Evolutionary conservation across 1,140 invertebrate species (phyloP).

Genomic region (Apis cerana): DNA sequence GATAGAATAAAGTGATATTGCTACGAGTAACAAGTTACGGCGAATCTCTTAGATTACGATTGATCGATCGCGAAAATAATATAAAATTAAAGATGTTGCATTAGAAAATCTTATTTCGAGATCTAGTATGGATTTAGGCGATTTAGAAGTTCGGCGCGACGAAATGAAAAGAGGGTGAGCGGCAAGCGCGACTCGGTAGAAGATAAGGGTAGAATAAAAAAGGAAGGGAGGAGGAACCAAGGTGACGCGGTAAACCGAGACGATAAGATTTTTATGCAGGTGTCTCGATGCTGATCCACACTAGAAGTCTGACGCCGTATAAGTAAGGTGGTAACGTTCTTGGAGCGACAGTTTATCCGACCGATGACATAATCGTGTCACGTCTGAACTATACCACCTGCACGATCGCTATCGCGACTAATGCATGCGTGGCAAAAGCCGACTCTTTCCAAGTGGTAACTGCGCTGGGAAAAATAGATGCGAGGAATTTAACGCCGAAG

Average conservation of each 20-base stretch:
- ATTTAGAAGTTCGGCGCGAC: no score
- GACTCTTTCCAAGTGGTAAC: conserved; percentile 61
- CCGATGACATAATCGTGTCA: conserved; percentile 70
- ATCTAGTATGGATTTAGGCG: no score
- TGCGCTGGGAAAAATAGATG: conserved; percentile 47
- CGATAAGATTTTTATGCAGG: conserved; percentile 63
- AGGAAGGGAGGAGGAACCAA: conserved; percentile 28
- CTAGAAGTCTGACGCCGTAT: conserved; percentile 57
- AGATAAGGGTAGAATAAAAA: conserved; percentile 43
- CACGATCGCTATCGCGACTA: conserved; percentile 59
- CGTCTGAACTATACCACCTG: conserved; percentile 67
- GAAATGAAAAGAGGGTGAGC: no score
- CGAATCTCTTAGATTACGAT: not conserved
- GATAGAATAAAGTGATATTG: not conserved
- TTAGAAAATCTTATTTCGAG: no score
- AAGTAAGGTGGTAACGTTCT: conserved; percentile 53
- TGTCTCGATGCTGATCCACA: conserved; percentile 66
- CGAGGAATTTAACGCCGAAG: conserved; percentile 42
- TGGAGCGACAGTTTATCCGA: conserved; percentile 59
- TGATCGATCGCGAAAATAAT: not conserved
- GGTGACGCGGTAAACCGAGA: conserved; percentile 54
- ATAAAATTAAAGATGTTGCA: no score
- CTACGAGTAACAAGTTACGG: not conserved
- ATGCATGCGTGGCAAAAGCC: conserved; percentile 62
- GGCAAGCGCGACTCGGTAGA: conserved; percentile 11